phyloP scores from a whole-genome alignment of 1,140 invertebrate genomes.

The Ips nitidus region DNA sequence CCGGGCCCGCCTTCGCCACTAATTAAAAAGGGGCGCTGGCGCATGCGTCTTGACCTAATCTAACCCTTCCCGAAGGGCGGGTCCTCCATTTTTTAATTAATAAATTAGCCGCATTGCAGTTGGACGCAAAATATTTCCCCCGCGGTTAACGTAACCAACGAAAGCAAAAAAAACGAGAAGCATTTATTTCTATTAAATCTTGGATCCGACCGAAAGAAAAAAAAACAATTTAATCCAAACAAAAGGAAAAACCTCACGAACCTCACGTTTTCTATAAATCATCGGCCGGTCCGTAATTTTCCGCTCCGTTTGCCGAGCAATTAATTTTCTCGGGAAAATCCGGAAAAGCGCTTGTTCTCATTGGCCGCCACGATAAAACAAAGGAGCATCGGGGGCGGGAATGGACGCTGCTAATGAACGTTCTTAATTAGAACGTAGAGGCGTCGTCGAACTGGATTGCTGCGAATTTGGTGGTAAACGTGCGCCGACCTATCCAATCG shows the following conservation, averaged over 20 bases:
- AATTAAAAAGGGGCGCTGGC: neutral
- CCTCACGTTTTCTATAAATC: conserved; percentile 31
- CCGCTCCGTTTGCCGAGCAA: conserved; percentile 25
- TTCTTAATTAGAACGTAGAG: neutral
- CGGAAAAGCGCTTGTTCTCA: conserved; percentile 9
- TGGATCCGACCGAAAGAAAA: conserved; percentile 1
- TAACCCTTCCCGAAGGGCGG: conserved; percentile 11
- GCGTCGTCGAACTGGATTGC: conserved; percentile 16
- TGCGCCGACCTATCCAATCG: neutral
- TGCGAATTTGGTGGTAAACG: neutral
- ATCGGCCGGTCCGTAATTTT: conserved; percentile 29
- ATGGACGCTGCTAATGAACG: conserved; percentile 24
- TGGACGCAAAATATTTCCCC: neutral
- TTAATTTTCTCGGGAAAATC: conserved; percentile 33
- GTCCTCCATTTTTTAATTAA: conserved; percentile 3
- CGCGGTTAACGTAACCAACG: neutral
- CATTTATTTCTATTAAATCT: neutral
- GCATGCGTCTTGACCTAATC: conserved; percentile 1
- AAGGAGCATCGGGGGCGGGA: conserved; percentile 29
- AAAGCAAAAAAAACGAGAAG: neutral
- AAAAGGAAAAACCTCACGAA: conserved; percentile 32
- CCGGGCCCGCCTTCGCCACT: neutral
- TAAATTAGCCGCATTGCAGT: neutral
- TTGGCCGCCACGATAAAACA: conserved; percentile 24
- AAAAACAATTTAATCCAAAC: conserved; percentile 32